These are phyloP conservation scores for Nymphalis urticae DNA, from an alignment of 2,888 invertebrate species.

Conservation along the genomic window DNA sequence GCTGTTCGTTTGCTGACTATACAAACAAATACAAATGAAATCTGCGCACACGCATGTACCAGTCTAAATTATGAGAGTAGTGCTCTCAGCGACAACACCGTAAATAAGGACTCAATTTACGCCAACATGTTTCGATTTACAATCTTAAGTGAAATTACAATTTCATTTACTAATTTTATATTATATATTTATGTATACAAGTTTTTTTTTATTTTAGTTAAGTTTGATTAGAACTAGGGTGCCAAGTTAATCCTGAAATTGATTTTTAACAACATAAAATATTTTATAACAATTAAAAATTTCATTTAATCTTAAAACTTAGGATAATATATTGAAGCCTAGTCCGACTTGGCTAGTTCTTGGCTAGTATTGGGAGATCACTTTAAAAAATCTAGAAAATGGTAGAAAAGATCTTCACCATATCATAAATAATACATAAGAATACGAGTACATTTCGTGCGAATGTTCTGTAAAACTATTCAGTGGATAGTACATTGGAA, in stretches of 20 bases:
- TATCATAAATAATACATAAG: too few species aligned
- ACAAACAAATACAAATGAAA: conserved; percentile 39
- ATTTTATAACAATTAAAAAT: too few species aligned
- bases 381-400: conserved; percentile 60
- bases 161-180: neutral
- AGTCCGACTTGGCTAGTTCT: too few species aligned
- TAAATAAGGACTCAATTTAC: conserved; percentile 52
- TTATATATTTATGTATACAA: too few species aligned
- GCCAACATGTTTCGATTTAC: conserved; percentile 47
- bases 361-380: conserved; percentile 40
- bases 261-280: too few species aligned
- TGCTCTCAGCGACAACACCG: conserved; percentile 39
- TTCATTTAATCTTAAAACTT: too few species aligned
- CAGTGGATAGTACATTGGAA: conserved; percentile 14
- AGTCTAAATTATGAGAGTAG: conserved; percentile 47
- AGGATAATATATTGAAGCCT: too few species aligned
- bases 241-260: too few species aligned
- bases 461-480: conserved; percentile 54
- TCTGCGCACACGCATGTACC: conserved; percentile 47
- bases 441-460: conserved; percentile 67
- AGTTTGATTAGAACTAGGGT: too few species aligned
- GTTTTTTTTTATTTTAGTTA: neutral
- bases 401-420: too few species aligned
- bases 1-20: conserved; percentile 22
- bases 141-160: conserved; percentile 27